Evolutionary conservation across 2,888 invertebrate species (phyloP), one percentile per base, ranked within the genome.

Genomic region (Lacanobia oleracea): DNA sequence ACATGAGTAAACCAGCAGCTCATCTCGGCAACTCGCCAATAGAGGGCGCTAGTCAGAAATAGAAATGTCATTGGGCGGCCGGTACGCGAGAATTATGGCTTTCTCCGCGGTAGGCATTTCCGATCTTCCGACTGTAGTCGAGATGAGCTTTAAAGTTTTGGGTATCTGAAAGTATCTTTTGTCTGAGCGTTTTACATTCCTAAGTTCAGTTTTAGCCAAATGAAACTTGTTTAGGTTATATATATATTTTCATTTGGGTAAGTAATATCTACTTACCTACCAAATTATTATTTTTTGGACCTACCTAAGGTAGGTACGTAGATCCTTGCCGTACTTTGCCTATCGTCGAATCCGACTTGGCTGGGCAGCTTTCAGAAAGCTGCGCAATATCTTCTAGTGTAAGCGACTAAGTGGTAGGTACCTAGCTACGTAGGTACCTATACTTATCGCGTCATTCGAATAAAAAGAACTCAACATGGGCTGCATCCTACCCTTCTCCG

Each of bases 1-100:
- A 89, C 88, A 93, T 94, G 95, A 95, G 93, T 94, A 94, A 94
- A 90, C 90, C 85, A 78, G 82, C 87, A 77, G 83, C 82, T 86
- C 88, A 88, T 88, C 94, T 94, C 94, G 95, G 95, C 95, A 95
- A 87, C 91, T 91, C 91, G 95, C 95, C 95, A 95, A 93, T 89
- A 95, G 95, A 94, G 94, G 95, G 94, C 95, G 94, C 94, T 94
- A 89, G 86, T 87, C 92, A 67, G 86, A 93, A 95, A 94, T 95
- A 95, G 93, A 94, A 87, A 79, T 94, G 94, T 94, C 94, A 91
- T 90, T 88, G 90, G 83, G 88, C 88, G 85, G 74, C 80, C 87
- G 56, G 87, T 87, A 79, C 84, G 81, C 76, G 71, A 89, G 92
- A 93, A 84, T 92, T 93, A 93, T 90, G 43, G 76, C 81, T 82